These are phyloP conservation scores for Planiliza haematocheilus DNA, from an alignment of 2,113 vertebrate genomes.

Conservation along the genomic window DNA sequence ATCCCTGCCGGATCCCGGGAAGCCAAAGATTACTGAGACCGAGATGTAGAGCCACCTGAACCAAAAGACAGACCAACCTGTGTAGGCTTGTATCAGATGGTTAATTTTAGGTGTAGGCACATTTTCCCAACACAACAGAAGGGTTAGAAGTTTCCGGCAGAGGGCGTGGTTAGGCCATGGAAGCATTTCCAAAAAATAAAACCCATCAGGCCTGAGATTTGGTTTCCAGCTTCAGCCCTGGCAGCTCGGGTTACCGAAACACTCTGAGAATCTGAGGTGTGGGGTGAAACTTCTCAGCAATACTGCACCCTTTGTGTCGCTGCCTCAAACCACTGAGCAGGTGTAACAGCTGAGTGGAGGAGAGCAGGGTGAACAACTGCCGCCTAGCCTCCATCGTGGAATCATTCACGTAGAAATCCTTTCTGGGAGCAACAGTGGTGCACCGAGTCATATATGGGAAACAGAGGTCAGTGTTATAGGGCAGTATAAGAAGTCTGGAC, in stretches of 20 bases:
- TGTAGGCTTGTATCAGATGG: too few relatives aligned
- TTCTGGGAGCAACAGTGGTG: neutral
- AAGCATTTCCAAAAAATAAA: constrained; percentile 1
- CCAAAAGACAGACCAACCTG: too few relatives aligned
- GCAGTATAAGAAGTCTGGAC: too few relatives aligned
- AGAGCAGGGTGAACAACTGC: constrained; percentile 71
- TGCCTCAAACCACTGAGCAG: constrained; percentile 51
- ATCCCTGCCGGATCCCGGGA: too few relatives aligned
- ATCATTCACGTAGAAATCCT: constrained; percentile 3
- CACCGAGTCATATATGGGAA: constrained; percentile 38
- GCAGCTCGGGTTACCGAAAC: constrained; percentile 60
- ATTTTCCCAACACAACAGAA: neutral
- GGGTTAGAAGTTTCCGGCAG: constrained; percentile 39
- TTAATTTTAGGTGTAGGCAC: neutral
- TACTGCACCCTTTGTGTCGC: constrained; percentile 78
- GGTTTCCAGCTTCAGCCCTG: constrained; percentile 2
- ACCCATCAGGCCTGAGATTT: constrained; percentile 12
- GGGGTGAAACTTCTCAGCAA: constrained; percentile 46
- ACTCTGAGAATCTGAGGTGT: constrained; percentile 71
- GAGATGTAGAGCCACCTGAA: too few relatives aligned
- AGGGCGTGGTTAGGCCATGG: constrained; percentile 31
- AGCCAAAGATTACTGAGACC: too few relatives aligned
- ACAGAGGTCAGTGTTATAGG: constrained; percentile 1
- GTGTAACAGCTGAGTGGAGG: constrained; percentile 78
- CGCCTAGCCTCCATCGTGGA: neutral